Evolutionary conservation across 2,113 vertebrate genomes (phyloP).

Genomic region (Illadopsis cleaveri): DNA sequence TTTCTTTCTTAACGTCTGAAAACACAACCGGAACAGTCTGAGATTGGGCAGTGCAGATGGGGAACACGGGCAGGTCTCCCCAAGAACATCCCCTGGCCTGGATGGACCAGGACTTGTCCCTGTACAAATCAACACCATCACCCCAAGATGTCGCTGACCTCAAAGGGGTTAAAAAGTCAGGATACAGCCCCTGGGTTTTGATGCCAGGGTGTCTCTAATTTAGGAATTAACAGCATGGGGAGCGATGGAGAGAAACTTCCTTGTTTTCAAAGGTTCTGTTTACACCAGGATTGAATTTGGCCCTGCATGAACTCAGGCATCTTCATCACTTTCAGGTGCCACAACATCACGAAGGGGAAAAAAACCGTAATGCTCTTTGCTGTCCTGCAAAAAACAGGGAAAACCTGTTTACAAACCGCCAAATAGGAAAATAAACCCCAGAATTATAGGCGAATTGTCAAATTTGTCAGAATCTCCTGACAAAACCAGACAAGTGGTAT

Average conservation of each 20-base stretch:
- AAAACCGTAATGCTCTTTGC: neutral
- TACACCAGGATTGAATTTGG: neutral
- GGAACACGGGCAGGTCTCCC: neutral
- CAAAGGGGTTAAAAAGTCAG: accelerated
- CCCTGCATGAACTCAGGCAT: neutral
- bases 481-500: neutral
- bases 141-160: accelerated
- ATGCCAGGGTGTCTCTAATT: neutral
- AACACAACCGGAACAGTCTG: constrained; percentile 68
- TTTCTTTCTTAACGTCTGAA: constrained; percentile 98
- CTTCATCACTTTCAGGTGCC: neutral
- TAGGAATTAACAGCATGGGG: neutral
- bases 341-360: neutral
- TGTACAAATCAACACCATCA: accelerated
- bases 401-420: neutral
- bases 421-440: neutral
- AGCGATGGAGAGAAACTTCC: neutral
- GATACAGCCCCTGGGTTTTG: neutral
- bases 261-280: neutral
- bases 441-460: neutral
- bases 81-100: neutral
- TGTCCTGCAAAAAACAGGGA: neutral
- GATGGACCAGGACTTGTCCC: accelerated
- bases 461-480: neutral
- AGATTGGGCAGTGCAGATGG: neutral